Percentiles rank a stretch among this genome's conserved stretches.
Evolutionary conservation across 2,888 invertebrate species (phyloP).

Genomic region (Chrysomela aeneicollis): DNA sequence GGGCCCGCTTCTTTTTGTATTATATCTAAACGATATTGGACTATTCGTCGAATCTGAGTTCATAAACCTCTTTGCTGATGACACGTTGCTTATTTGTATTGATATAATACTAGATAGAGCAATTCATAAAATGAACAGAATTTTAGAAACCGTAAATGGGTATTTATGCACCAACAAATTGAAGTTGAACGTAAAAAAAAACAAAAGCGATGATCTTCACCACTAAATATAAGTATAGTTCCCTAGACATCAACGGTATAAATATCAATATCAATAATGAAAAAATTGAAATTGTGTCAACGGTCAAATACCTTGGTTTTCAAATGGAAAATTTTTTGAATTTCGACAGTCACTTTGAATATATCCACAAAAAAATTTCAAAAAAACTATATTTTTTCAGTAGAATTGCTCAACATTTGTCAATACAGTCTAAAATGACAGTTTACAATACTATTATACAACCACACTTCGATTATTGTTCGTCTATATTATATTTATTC

Average conservation of each 20-base stretch:
- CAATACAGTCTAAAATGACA: not conserved
- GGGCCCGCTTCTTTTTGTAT: not conserved
- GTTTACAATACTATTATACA: not conserved
- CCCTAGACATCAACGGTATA: not conserved
- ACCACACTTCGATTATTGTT: not conserved
- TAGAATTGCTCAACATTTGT: not conserved
- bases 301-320: not conserved
- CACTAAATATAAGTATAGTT: no score
- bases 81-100: not conserved
- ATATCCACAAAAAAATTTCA: not conserved
- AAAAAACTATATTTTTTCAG: not conserved
- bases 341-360: not conserved
- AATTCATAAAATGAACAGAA: no score
- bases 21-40: not conserved
- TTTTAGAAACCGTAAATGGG: no score
- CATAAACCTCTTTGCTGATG: not conserved
- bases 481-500: not conserved
- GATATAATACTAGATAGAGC: not conserved
- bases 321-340: not conserved
- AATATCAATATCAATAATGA: not conserved
- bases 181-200: no score
- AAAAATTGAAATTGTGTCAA: not conserved
- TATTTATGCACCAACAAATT: no score
- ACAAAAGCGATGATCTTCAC: no score
- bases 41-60: not conserved